These are phyloP conservation scores for Piezodorus guildinii DNA, from an alignment of 1,140 invertebrate species.

Conservation along the genomic window DNA sequence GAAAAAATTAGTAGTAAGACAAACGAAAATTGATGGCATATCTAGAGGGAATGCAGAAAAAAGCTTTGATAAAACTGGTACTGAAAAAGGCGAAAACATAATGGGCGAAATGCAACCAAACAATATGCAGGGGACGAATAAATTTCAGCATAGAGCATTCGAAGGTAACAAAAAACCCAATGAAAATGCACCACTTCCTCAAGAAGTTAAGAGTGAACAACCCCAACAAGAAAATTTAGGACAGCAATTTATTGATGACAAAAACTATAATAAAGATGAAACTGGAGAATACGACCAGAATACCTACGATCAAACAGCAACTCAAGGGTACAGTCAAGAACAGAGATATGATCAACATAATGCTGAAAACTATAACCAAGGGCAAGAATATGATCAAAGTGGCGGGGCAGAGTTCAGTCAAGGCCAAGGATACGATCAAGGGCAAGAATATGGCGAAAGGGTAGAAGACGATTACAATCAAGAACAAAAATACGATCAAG, in stretches of 20 bases:
- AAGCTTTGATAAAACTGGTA: background rate
- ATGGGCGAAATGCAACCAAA: too few relatives aligned
- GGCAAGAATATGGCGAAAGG: background rate
- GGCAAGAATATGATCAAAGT: background rate
- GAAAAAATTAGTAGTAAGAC: background rate
- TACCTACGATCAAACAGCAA: background rate
- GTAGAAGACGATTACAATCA: background rate
- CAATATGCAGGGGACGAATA: too few relatives aligned
- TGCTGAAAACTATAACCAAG: background rate
- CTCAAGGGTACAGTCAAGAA: background rate
- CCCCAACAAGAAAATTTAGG: background rate
- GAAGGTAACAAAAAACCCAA: too few relatives aligned
- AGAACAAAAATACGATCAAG: background rate
- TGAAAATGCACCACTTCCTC: too few relatives aligned
- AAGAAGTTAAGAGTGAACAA: too few relatives aligned
- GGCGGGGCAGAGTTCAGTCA: background rate
- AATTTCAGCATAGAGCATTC: too few relatives aligned
- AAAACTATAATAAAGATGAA: background rate
- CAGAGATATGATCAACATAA: background rate
- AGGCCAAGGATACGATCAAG: conserved; percentile 4
- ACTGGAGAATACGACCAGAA: background rate
- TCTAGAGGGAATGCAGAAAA: background rate
- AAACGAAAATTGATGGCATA: background rate
- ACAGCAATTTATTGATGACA: background rate
- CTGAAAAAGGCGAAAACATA: background rate